These are phyloP conservation scores for Trichoplusia ni DNA, from an alignment of 1,140 invertebrate species.

Conservation along the genomic window DNA sequence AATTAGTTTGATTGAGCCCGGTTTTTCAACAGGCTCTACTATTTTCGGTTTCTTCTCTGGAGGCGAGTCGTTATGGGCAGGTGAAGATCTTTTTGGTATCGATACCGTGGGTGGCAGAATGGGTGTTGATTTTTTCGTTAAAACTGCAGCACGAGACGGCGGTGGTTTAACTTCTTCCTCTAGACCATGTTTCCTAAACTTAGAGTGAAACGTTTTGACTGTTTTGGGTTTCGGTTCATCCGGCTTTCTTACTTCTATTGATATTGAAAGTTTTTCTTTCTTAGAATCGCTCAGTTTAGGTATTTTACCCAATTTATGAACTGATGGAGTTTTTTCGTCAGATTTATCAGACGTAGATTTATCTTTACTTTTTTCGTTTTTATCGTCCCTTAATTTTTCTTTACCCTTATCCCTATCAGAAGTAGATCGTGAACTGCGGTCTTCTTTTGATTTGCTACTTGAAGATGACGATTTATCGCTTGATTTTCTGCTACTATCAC, in stretches of 20 bases:
- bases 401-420: conserved; percentile 64
- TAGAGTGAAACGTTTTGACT: conserved; percentile 93
- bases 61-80: conserved; percentile 81
- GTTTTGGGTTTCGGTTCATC: conserved; percentile 88
- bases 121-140: conserved; percentile 84
- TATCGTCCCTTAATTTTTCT: conserved; percentile 73
- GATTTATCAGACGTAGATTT: conserved; percentile 84
- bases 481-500: conserved; percentile 54
- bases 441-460: conserved; percentile 53
- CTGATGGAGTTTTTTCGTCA: conserved; percentile 83
- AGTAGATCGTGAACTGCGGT: conserved; percentile 34
- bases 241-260: conserved; percentile 89
- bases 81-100: conserved; percentile 85
- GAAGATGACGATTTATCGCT: conserved; percentile 57
- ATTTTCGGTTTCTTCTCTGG: conserved; percentile 89
- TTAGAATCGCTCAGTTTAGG: conserved; percentile 86
- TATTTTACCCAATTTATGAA: conserved; percentile 88
- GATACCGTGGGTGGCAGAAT: conserved; percentile 76
- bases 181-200: conserved; percentile 92
- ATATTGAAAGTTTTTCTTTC: conserved; percentile 89
- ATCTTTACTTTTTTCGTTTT: conserved; percentile 66
- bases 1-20: conserved; percentile 91
- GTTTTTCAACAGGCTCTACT: conserved; percentile 84
- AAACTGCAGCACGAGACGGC: conserved; percentile 83
- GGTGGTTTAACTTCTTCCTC: conserved; percentile 91